Conservation (phyloP, 2,797 vertebrate genomes). For the Xyrichtys novacula region DNA sequence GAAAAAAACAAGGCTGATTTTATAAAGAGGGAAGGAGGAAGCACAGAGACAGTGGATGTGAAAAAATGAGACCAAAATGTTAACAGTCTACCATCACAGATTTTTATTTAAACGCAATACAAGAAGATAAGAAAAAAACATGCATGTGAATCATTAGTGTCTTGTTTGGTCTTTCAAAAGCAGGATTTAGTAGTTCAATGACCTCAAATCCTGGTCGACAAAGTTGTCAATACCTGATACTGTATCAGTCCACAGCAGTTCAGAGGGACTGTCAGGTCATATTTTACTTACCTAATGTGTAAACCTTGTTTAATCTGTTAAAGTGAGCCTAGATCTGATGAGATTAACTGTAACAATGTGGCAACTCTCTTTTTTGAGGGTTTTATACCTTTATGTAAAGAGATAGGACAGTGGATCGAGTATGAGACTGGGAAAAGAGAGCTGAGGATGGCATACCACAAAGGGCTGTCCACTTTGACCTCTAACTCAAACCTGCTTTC, state of each 20-base stretch:
- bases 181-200: background rate
- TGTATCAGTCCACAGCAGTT: background rate
- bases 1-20: conserved; percentile 12
- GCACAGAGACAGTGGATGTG: conserved; percentile 15
- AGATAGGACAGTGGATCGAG: too few species aligned
- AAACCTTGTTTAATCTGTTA: background rate
- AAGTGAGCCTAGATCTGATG: background rate
- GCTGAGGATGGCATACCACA: too few species aligned
- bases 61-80: background rate
- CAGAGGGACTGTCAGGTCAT: background rate
- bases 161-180: background rate
- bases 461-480: too few species aligned
- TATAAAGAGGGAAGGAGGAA: conserved; percentile 31
- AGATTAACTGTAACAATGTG: background rate
- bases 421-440: too few species aligned
- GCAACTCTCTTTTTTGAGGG: too few species aligned
- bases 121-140: too few species aligned
- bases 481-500: background rate
- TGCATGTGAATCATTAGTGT: background rate
- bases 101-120: too few species aligned
- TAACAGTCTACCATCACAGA: background rate
- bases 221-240: background rate
- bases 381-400: too few species aligned
- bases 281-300: background rate
- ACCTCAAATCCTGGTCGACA: background rate